phyloP scores from a whole-genome alignment of 2,888 invertebrate species.

The Pycnomerus fuliginosus region DNA sequence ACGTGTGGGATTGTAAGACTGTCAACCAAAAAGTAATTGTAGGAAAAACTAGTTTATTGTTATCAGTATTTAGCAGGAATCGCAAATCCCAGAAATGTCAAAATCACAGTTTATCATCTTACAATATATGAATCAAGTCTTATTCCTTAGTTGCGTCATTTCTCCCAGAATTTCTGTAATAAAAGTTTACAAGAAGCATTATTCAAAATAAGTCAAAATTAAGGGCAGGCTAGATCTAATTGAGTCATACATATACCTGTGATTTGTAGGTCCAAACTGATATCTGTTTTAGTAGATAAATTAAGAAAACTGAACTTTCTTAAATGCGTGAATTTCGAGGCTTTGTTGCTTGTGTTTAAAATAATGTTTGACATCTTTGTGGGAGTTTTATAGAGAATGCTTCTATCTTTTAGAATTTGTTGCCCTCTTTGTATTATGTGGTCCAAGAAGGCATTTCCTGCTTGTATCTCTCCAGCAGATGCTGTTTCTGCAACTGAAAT shows the following conservation, averaged over 20 bases:
- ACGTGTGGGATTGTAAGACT: conserved; percentile 18
- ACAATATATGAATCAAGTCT: conserved; percentile 38
- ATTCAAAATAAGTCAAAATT: no score
- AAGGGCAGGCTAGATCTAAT: no score
- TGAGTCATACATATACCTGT: no score
- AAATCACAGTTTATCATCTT: conserved; percentile 41
- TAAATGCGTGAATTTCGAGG: conserved; percentile 28
- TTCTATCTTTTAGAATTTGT: conserved; percentile 44
- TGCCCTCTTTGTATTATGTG: conserved; percentile 40
- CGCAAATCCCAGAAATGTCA: conserved; percentile 30
- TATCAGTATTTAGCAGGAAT: conserved; percentile 38
- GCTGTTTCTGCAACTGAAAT: no score
- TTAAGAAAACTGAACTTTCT: conserved; percentile 27
- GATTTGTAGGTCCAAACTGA: conserved; percentile 30
- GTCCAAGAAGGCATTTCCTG: conserved; percentile 31
- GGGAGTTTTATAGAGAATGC: conserved; percentile 42
- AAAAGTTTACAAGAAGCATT: no score
- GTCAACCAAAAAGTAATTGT: conserved; percentile 35
- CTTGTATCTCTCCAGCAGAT: no score
- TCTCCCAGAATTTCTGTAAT: conserved; percentile 35
- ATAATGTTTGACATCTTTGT: conserved; percentile 20
- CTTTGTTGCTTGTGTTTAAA: conserved; percentile 22
- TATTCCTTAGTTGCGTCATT: conserved; percentile 29
- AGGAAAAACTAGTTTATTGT: conserved; percentile 43
- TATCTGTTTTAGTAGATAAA: conserved; percentile 15